Percentiles rank a stretch among this genome's conserved stretches.
phyloP scores from a whole-genome alignment of 2,113 vertebrate genomes.

The Dicentrarchus labrax region DNA sequence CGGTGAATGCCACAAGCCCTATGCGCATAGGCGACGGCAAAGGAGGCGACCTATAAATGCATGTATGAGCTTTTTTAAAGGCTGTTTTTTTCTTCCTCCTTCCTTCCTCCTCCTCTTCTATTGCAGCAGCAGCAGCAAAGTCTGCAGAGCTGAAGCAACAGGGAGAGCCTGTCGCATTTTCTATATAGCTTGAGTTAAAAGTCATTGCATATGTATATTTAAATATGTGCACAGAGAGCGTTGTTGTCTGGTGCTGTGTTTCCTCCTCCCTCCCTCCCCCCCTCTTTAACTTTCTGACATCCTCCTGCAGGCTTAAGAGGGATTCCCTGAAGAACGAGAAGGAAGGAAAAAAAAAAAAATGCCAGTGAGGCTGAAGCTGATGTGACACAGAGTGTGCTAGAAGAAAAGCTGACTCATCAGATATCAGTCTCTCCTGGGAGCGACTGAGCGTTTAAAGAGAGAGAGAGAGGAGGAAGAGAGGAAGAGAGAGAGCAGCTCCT shows the following conservation, averaged over 20 bases:
- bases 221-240: constrained; percentile 1
- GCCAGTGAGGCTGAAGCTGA: constrained; percentile 75
- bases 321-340: constrained; percentile 74
- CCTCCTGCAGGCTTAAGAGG: constrained; percentile 75
- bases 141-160: constrained; percentile 72
- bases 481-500: constrained; percentile 43
- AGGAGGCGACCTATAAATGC: constrained; percentile 69
- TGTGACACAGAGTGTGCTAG: constrained; percentile 75
- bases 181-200: background rate
- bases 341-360: constrained; percentile 66
- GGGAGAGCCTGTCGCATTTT: constrained; percentile 53
- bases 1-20: constrained; percentile 76
- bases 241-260: constrained; percentile 22
- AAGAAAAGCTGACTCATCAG: constrained; percentile 77
- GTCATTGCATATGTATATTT: background rate
- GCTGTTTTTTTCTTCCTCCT: background rate
- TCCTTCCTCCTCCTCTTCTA: no score
- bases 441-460: constrained; percentile 46
- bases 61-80: constrained; percentile 16
- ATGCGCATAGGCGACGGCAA: constrained; percentile 60
- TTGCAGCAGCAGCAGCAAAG: constrained; percentile 40
- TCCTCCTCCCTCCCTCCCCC: background rate
- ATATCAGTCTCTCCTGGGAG: constrained; percentile 61
- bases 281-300: constrained; percentile 18
- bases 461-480: constrained; percentile 58